Base-by-base conservation (phyloP, 2,888 invertebrate species). In the Stegophylla sp. region DNA sequence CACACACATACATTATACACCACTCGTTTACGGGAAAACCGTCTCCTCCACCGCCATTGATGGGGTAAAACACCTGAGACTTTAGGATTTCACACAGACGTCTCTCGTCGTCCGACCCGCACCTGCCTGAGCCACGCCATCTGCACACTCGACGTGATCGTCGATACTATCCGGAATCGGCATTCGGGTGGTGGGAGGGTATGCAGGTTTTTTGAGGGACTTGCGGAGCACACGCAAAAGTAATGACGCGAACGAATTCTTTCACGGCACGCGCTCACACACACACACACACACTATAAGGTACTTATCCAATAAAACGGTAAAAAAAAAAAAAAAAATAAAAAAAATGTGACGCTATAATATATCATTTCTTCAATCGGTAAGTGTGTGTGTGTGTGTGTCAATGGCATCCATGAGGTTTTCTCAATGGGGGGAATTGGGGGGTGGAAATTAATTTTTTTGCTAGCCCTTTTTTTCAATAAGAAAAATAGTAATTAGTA, bases 11-110 rank as follows among this genome's bases (percentile, higher is more conserved):
- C 51, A 4, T n/a, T 34, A 34, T 53, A 20, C 53, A 7, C 43
- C 1, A 9, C 48, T 17, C 26, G 28, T 69, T 51, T 34, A 34
- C 34, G 20, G 0, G 13, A 28, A n/a, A 13, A 51, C 48, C 7
- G 9, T 5, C 34, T 34, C 34, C 34, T 34, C n/a, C 26, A 45
- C n/a, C 5, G 1, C n/a, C n/a, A n/a, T n/a, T n/a, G n/a, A 48
- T 4, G 23, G 43, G 5, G 20, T 23, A 41, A 23, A 71, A 56
- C 71, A 56, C 71, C 71, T 71, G 71, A 71, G 34, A 56, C 71
- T 48, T 69, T 23, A 51, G 23, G 23, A 71, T 56, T 71, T 20
- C 17, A 12, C 56, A 56, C 23, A 23, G 2, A 23, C 23, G 12
- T 51, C 12, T 20, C 56, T 1, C 56, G 9, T 20, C 43, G 45